Base-by-base conservation (phyloP, 2,797 vertebrate genomes). In the Hippocampus kuda region DNA sequence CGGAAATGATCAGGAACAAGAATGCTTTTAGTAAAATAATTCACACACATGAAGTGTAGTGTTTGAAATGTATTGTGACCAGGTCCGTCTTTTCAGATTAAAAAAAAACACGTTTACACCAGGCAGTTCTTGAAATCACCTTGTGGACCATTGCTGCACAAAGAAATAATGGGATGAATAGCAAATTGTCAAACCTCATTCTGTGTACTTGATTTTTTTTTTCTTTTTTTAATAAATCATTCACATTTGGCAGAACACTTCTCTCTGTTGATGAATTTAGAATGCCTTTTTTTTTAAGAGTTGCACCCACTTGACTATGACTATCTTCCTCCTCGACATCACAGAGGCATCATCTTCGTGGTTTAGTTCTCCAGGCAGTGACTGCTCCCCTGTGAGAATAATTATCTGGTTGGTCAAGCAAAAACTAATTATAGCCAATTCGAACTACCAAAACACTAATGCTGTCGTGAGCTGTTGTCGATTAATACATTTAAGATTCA, bases 291-390 rank as follows among this genome's bases (percentile, higher is more conserved):
- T 18, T 5, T 10, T 61, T 61, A 0, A 13, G 11, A 44, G 42
- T 51, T 18, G 15, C 1, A 20, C 11, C 68, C 90, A 92, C 93
- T 90, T 93, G 83, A 87, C 85, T 24, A 91, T 85, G 59, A 92
- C 65, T 0, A 89, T 91, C 84, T 91, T 92, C 70, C 86, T 90
- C 80, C 91, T 85, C 0, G 84, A 88, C 67, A 62, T 77, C 79
- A 92, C 89, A 2, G 88, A 84, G 0, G 88, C 80, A 80, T 91
- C 86, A 30, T 82, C 80, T 34, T 83, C 77, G 3, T 59, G 26
- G 26, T n/a, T 60, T 10, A 49, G 30, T 1, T 76, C 75, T 2
- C 66, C 73, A 7, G 78, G 71, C 24, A 85, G 84, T 57, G 83
- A 51, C 67, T 65, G 69, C 54, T 81, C 83, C 26, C 44, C 26